phyloP scores from a whole-genome alignment of 1,140 invertebrate genomes.

The Drosophila orosa region DNA sequence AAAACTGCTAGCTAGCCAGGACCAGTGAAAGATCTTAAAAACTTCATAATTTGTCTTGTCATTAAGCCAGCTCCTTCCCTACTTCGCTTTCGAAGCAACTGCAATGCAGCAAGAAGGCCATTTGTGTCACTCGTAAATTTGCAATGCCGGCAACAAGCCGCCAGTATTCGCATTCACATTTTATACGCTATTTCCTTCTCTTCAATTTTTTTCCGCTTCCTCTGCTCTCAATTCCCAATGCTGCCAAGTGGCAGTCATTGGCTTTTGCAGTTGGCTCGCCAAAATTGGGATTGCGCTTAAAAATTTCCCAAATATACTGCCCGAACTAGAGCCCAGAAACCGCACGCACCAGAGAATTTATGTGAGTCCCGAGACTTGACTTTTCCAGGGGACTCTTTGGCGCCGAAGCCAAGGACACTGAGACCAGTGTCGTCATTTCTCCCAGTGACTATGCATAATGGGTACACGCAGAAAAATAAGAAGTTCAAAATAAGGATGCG shows the following conservation, averaged over 20 bases:
- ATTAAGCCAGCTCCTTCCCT: slow-evolving; percentile 42
- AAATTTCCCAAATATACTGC: slow-evolving; percentile 68
- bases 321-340: slow-evolving; percentile 46
- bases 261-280: slow-evolving; percentile 57
- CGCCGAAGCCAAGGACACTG: slow-evolving; percentile 51
- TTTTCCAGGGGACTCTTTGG: slow-evolving; percentile 48
- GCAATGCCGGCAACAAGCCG: slow-evolving; percentile 74
- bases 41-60: slow-evolving; percentile 79
- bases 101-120: slow-evolving; percentile 63
- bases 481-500: not conserved
- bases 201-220: slow-evolving; percentile 31
- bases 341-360: slow-evolving; percentile 62
- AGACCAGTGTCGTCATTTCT: slow-evolving; percentile 51
- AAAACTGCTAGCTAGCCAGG: slow-evolving; percentile 19
- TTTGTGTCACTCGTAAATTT: slow-evolving; percentile 80
- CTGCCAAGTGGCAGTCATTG: slow-evolving; percentile 78
- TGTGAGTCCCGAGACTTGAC: slow-evolving; percentile 64
- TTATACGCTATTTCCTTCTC: slow-evolving; percentile 30
- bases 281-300: slow-evolving; percentile 69
- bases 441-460: slow-evolving; percentile 34
- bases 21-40: slow-evolving; percentile 66
- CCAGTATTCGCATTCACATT: slow-evolving; percentile 59
- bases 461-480: not conserved
- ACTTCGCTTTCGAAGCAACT: slow-evolving; percentile 34
- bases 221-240: slow-evolving; percentile 51